phyloP scores from a whole-genome alignment of 2,113 vertebrate genomes.

The Cyanoderma ruficeps region DNA sequence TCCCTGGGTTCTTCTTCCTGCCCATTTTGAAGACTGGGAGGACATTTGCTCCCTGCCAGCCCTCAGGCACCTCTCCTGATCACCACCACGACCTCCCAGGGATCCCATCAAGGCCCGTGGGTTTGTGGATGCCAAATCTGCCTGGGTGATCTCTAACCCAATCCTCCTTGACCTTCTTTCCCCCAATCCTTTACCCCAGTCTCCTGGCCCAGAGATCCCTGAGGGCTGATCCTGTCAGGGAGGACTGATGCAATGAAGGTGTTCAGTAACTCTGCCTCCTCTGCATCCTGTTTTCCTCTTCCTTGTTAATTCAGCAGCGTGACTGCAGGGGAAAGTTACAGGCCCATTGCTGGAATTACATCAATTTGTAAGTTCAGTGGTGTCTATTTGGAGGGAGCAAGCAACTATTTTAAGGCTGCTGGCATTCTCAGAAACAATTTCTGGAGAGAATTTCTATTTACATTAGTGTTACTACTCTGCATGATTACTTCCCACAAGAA shows the following conservation, averaged over 20 bases:
- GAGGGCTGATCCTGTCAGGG: not conserved
- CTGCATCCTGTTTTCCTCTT: not conserved
- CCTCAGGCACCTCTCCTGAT: not conserved
- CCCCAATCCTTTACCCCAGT: not conserved
- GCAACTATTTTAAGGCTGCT: slow-evolving; percentile 34
- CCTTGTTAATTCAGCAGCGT: not conserved
- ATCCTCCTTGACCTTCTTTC: not conserved
- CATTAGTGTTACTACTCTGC: slow-evolving; percentile 52
- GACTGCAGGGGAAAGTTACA: not conserved
- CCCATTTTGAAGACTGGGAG: not conserved
- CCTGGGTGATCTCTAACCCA: not conserved
- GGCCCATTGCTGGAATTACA: not conserved
- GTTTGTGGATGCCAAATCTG: not conserved
- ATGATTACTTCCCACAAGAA: slow-evolving; percentile 51
- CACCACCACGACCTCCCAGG: not conserved
- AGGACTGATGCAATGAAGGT: not conserved
- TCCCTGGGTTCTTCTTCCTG: not conserved
- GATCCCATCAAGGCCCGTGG: not conserved
- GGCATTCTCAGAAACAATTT: slow-evolving; percentile 39
- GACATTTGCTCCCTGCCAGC: not conserved
- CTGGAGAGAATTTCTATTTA: slow-evolving; percentile 47
- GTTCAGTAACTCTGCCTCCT: not conserved
- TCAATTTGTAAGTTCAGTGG: not conserved
- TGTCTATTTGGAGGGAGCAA: slow-evolving; percentile 28
- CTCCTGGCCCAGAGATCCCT: not conserved